Conservation (phyloP, 1,140 invertebrate species). For the Cydia pomonella region DNA sequence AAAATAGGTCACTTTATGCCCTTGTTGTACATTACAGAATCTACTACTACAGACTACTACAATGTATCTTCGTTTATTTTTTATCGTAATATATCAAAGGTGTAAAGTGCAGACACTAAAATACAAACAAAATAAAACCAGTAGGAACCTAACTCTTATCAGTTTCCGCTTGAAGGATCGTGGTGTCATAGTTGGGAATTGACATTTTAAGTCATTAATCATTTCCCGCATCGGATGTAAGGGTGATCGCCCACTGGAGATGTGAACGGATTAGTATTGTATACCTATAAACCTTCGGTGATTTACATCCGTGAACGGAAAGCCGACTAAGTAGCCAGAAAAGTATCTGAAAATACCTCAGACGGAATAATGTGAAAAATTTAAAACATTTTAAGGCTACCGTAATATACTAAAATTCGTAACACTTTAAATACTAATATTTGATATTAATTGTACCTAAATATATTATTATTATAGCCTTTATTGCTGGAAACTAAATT, state of each 20-base stretch:
- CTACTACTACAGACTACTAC: too few relatives aligned
- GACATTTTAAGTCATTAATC: slow-evolving; percentile 15
- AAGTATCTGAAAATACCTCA: too few relatives aligned
- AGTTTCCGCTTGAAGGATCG: slow-evolving; percentile 16
- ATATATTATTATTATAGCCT: too few relatives aligned
- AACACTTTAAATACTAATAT: too few relatives aligned
- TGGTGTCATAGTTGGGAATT: slow-evolving; percentile 3
- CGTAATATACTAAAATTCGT: too few relatives aligned
- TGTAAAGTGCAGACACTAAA: not conserved
- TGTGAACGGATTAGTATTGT: not conserved
- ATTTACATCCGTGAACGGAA: not conserved
- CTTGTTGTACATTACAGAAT: too few relatives aligned
- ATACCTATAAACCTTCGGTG: not conserved
- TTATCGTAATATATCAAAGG: not conserved
- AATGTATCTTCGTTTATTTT: not conserved
- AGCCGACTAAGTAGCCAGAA: not conserved
- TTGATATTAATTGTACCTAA: too few relatives aligned
- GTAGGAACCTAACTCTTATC: slow-evolving; percentile 12
- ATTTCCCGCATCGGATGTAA: not conserved
- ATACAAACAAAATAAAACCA: slow-evolving; percentile 3
- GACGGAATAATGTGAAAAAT: too few relatives aligned
- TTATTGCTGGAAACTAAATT: too few relatives aligned
- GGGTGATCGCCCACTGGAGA: not conserved
- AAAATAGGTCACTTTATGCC: too few relatives aligned
- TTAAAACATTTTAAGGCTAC: too few relatives aligned